phyloP scores from a whole-genome alignment of 92 coral and sea anemone species.

The Ricordea florida region DNA sequence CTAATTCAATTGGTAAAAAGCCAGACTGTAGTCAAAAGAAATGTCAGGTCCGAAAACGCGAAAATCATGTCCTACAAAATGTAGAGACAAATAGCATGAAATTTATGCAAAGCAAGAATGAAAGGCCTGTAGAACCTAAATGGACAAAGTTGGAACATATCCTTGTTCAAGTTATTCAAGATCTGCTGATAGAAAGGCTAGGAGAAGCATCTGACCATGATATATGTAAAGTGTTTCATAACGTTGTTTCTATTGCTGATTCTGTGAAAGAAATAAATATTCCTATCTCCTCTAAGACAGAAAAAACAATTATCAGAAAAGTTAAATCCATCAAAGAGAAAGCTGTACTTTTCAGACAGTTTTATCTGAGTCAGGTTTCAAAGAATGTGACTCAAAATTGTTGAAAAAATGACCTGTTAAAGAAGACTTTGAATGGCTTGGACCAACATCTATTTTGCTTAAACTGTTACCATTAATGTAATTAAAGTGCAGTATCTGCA shows the following conservation, averaged over 20 bases:
- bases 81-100: constrained; percentile 20
- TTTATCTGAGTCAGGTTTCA: constrained; percentile 32
- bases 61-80: constrained; percentile 14
- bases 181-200: constrained; percentile 26
- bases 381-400: constrained; percentile 13
- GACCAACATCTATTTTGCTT: constrained; percentile 1
- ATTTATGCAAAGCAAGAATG: constrained; percentile 17
- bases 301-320: constrained; percentile 27
- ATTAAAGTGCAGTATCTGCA: background rate
- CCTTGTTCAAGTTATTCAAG: constrained; percentile 42
- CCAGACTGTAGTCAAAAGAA: constrained; percentile 24
- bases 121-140: constrained; percentile 31
- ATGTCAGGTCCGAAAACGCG: constrained; percentile 31
- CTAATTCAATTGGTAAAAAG: constrained; percentile 40
- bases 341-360: constrained; percentile 47
- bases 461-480: background rate
- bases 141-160: constrained; percentile 48
- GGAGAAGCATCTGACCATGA: constrained; percentile 30
- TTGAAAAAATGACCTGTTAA: background rate
- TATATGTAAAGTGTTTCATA: constrained; percentile 35
- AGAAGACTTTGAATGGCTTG: background rate
- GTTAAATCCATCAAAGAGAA: constrained; percentile 17
- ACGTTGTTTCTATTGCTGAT: constrained; percentile 22
- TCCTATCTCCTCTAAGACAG: constrained; percentile 31
- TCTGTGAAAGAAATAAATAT: constrained; percentile 40